Percentiles rank a stretch among this genome's conserved stretches.
phyloP scores from a whole-genome alignment of 92 coral and sea anemone genomes.

The Isaurus tuberculatus region DNA sequence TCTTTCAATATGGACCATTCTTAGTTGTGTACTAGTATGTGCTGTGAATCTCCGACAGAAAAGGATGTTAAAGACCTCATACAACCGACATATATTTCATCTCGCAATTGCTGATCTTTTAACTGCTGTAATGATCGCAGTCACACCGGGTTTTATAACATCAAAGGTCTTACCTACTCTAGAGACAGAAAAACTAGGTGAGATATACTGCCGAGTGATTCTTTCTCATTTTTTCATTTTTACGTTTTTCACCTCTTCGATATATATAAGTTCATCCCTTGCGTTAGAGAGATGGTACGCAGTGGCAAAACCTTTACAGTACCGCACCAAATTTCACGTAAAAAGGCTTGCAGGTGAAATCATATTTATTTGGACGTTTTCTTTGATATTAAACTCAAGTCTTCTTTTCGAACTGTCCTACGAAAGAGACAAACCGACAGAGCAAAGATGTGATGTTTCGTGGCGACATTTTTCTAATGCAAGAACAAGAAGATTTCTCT shows the following conservation, averaged over 20 bases:
- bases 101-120: constrained; percentile 64
- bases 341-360: constrained; percentile 53
- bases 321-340: constrained; percentile 62
- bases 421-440: constrained; percentile 14
- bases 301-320: constrained; percentile 60
- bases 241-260: constrained; percentile 54
- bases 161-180: constrained; percentile 37
- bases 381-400: constrained; percentile 40
- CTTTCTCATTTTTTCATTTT: constrained; percentile 64
- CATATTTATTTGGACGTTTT: constrained; percentile 49
- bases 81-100: constrained; percentile 64
- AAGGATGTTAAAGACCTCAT: constrained; percentile 60
- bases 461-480: constrained; percentile 34
- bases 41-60: constrained; percentile 57
- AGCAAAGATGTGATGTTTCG: constrained; percentile 57
- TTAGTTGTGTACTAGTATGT: constrained; percentile 61
- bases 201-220: constrained; percentile 62
- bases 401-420: constrained; percentile 58
- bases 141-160: constrained; percentile 74
- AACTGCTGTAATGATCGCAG: constrained; percentile 46
- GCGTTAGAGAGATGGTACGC: constrained; percentile 77
- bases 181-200: constrained; percentile 41
- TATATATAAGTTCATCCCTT: constrained; percentile 61
- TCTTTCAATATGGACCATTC: constrained; percentile 46
- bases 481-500: constrained; percentile 33